Conservation (phyloP, 2,113 vertebrate species). For the Marmota flaviventris region DNA sequence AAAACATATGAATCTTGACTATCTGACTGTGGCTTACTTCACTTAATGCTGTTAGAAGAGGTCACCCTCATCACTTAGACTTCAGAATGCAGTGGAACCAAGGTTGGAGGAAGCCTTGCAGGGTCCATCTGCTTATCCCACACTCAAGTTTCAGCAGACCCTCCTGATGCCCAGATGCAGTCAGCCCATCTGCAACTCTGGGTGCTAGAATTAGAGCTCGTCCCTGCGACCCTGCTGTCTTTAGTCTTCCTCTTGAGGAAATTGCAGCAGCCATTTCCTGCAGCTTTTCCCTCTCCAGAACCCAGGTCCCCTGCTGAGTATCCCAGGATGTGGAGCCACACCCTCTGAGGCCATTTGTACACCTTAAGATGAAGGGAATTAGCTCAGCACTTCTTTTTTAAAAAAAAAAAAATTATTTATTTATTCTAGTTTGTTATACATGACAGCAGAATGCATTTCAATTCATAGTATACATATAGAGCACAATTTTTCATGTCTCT, state of each 20-base stretch:
- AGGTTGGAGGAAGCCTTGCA: background rate
- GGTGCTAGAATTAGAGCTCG: background rate
- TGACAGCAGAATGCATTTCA: no score
- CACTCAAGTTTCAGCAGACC: constrained; percentile 12
- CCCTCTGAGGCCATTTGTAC: background rate
- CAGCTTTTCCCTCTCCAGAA: background rate
- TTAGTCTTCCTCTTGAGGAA: background rate
- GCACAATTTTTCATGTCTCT: no score
- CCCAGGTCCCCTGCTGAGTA: background rate
- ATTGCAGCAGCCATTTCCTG: background rate
- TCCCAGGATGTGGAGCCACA: background rate
- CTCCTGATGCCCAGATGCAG: background rate
- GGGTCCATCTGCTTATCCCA: background rate
- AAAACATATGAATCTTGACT: no score
- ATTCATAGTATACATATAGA: no score
- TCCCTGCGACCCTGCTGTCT: background rate
- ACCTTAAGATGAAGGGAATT: constrained; percentile 7
- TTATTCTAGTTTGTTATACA: no score
- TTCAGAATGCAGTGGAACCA: background rate
- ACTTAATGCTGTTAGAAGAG: no score
- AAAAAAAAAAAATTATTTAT: no score
- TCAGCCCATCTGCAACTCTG: background rate
- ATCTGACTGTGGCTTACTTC: no score
- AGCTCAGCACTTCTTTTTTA: background rate
- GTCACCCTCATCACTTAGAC: background rate